Conservation (phyloP, 2,888 invertebrate species). For the Coelogynopora nodosa region DNA sequence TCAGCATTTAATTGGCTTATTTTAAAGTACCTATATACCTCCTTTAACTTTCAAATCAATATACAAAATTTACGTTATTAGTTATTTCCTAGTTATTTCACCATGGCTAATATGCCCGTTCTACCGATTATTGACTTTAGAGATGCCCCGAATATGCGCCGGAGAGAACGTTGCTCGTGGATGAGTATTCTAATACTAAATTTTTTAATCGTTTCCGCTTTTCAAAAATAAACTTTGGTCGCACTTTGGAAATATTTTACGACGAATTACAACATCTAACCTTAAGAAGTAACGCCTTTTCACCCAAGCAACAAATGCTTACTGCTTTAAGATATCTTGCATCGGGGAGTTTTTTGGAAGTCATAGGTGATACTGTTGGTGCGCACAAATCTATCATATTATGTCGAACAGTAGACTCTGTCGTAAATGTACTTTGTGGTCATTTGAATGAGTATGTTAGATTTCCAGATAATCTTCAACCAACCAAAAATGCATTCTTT, state of each 20-base stretch:
- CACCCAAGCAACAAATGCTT: background rate
- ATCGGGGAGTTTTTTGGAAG: background rate
- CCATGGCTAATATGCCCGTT: background rate
- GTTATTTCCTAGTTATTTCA: background rate
- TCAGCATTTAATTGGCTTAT: background rate
- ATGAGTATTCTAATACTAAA: background rate
- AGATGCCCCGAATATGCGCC: background rate
- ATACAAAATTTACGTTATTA: background rate
- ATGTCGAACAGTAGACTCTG: background rate
- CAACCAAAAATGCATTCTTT: background rate
- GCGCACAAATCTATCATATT: background rate
- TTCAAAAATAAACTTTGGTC: background rate
- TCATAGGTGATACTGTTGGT: background rate
- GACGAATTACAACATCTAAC: background rate
- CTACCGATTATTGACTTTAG: background rate
- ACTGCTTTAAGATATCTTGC: background rate
- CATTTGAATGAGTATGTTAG: background rate
- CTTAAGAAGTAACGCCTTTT: background rate
- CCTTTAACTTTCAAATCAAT: background rate
- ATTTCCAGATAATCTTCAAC: background rate
- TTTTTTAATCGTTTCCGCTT: background rate
- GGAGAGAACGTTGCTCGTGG: background rate
- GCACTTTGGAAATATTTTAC: background rate
- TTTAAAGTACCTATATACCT: background rate
- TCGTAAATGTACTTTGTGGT: background rate